These are phyloP conservation scores for Tachystola acroxantha DNA, from an alignment of 2,888 invertebrate genomes.

Conservation along the genomic window DNA sequence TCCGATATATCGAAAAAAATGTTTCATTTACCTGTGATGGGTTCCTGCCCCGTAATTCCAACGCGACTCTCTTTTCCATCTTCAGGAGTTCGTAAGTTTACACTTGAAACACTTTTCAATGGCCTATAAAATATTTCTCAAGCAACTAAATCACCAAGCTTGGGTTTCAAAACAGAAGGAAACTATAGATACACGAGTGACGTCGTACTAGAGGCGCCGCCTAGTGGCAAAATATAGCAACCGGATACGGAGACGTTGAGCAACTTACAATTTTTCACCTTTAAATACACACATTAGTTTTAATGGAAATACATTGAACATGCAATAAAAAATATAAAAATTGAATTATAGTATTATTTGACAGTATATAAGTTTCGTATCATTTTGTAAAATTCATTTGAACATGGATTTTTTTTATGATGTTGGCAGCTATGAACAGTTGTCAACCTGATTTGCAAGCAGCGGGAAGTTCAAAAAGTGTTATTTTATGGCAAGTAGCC, in stretches of 20 bases:
- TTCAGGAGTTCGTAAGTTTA: conserved; percentile 37
- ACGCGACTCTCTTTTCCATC: conserved; percentile 97
- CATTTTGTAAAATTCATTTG: background rate
- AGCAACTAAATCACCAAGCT: conserved; percentile 72
- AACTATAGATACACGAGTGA: conserved; percentile 77
- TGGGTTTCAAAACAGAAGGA: conserved; percentile 80
- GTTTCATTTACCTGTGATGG: conserved; percentile 89
- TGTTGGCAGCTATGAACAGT: conserved; percentile 33
- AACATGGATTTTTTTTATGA: background rate
- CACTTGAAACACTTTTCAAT: conserved; percentile 52
- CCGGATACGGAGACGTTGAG: conserved; percentile 52
- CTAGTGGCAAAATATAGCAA: conserved; percentile 50
- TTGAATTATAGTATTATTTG: no score
- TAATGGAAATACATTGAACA: no score
- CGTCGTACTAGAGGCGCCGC: conserved; percentile 66
- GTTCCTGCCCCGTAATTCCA: conserved; percentile 95
- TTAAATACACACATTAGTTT: background rate
- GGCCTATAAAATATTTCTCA: conserved; percentile 52
- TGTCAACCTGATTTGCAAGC: conserved; percentile 27
- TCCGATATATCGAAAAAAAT: conserved; percentile 58
- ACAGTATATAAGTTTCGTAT: background rate
- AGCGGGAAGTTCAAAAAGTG: conserved; percentile 40
- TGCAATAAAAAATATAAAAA: no score
- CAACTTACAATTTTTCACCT: conserved; percentile 15
- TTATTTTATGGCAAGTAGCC: conserved; percentile 29